Evolutionary conservation across 2,888 invertebrate genomes (phyloP).

Genomic region (Stenichneumon culpator): DNA sequence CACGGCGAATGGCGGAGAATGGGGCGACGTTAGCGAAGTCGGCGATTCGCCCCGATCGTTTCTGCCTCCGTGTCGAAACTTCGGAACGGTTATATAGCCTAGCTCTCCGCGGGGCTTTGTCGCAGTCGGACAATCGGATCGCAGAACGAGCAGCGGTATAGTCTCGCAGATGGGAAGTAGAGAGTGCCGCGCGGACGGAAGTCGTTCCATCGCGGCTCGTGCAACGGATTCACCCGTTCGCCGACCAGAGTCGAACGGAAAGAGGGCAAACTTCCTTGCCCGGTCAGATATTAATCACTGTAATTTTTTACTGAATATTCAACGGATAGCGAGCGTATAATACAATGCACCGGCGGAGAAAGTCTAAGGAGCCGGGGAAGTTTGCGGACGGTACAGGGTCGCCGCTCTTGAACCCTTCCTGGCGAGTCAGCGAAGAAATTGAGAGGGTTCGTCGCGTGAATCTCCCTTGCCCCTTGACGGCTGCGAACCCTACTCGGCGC

Average conservation of each 20-base stretch:
- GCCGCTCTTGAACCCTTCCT: slow-evolving; percentile 49
- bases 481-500: slow-evolving; percentile 27
- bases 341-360: slow-evolving; percentile 19
- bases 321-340: background rate
- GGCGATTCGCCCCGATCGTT: background rate
- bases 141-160: background rate
- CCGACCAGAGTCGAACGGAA: background rate
- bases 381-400: slow-evolving; percentile 26
- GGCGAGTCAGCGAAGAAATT: slow-evolving; percentile 55
- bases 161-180: background rate
- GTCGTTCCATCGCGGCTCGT: background rate
- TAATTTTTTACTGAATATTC: slow-evolving; percentile 12
- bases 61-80: background rate
- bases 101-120: slow-evolving; percentile 2
- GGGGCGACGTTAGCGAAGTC: slow-evolving; percentile 24
- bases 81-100: slow-evolving; percentile 10
- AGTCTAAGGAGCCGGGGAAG: background rate
- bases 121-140: slow-evolving; percentile 21
- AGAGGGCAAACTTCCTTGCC: slow-evolving; percentile 20
- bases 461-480: slow-evolving; percentile 45
- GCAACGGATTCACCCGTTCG: slow-evolving; percentile 10
- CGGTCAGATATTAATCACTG: slow-evolving; percentile 35
- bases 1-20: background rate
- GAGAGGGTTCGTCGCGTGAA: slow-evolving; percentile 50
- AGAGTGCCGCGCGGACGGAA: background rate